Evolutionary conservation across 1,140 invertebrate genomes (phyloP).

Genomic region (Nixonia krombeini): DNA sequence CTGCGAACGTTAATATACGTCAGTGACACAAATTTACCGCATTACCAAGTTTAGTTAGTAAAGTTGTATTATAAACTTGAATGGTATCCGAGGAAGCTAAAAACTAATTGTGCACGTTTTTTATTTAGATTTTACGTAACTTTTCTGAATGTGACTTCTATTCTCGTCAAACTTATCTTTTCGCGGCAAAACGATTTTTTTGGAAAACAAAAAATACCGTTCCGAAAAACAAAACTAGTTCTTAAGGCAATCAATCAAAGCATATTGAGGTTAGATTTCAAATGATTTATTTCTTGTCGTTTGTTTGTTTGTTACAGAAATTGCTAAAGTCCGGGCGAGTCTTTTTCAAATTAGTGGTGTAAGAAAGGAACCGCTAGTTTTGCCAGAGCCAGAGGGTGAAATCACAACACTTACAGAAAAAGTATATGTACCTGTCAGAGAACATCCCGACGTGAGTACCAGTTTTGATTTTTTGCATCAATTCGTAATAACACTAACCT

Average conservation of each 20-base stretch:
- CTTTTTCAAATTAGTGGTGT: constrained; percentile 98
- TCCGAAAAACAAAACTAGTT: constrained; percentile 16
- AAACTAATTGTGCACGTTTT: too few species aligned
- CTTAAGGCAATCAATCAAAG: constrained; percentile 9
- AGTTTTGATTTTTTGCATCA: not conserved
- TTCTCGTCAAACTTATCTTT: not conserved
- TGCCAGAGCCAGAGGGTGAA: constrained; percentile 94
- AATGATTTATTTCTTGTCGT: constrained; percentile 31
- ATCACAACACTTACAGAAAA: constrained; percentile 96
- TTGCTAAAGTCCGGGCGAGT: constrained; percentile 95
- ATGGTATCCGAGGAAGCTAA: too few species aligned
- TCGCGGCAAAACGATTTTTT: constrained; percentile 19
- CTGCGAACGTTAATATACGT: too few species aligned
- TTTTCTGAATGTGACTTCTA: too few species aligned
- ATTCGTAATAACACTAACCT: too few species aligned
- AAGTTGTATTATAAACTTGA: too few species aligned
- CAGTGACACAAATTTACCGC: too few species aligned
- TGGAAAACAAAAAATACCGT: constrained; percentile 21
- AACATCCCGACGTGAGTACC: constrained; percentile 97
- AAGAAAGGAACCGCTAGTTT: constrained; percentile 91
- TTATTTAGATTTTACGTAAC: too few species aligned
- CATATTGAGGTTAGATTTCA: too few species aligned
- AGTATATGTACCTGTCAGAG: constrained; percentile 99
- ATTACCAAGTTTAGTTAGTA: too few species aligned
- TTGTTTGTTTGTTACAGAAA: constrained; percentile 89